Evolutionary conservation across 2,888 invertebrate species (phyloP).

Genomic region (Drosophila sordidapex): DNA sequence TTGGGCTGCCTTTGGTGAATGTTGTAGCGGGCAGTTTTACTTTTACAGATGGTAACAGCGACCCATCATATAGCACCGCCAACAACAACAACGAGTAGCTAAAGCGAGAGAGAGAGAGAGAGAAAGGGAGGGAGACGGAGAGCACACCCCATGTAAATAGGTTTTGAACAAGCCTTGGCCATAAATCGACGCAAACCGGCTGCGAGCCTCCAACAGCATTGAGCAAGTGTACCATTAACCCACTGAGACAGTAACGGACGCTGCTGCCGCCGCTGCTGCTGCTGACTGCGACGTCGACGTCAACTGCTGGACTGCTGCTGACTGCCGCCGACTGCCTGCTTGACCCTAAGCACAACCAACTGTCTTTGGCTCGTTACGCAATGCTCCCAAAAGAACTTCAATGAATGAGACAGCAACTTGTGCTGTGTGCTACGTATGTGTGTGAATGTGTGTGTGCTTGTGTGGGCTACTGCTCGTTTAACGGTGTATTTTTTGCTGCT

Average conservation of each 20-base stretch:
- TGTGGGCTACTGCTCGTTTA: conserved; percentile 46
- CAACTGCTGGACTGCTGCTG: conserved; percentile 8
- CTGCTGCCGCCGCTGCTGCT: conserved; percentile 21
- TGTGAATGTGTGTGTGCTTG: conserved; percentile 20
- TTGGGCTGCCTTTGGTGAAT: conserved; percentile 71
- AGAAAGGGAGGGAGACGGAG: not conserved
- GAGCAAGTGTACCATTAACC: conserved; percentile 85
- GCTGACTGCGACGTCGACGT: not conserved
- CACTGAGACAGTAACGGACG: conserved; percentile 84
- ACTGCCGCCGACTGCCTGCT: conserved; percentile 11
- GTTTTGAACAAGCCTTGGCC: conserved; percentile 72
- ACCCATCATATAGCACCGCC: conserved; percentile 59
- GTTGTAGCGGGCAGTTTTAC: conserved; percentile 72
- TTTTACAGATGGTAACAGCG: conserved; percentile 66
- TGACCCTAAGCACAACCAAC: conserved; percentile 57
- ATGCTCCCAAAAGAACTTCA: conserved; percentile 62
- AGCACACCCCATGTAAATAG: conserved; percentile 71
- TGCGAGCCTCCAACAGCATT: conserved; percentile 49
- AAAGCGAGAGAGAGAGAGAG: not conserved
- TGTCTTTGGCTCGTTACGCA: conserved; percentile 54
- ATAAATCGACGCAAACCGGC: conserved; percentile 67
- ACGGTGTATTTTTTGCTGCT: conserved; percentile 42
- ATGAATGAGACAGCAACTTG: conserved; percentile 48
- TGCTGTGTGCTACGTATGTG: not conserved
- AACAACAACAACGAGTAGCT: not conserved